Evolutionary conservation across 2,888 invertebrate species (phyloP).

Genomic region (Ephialtes manifestator): DNA sequence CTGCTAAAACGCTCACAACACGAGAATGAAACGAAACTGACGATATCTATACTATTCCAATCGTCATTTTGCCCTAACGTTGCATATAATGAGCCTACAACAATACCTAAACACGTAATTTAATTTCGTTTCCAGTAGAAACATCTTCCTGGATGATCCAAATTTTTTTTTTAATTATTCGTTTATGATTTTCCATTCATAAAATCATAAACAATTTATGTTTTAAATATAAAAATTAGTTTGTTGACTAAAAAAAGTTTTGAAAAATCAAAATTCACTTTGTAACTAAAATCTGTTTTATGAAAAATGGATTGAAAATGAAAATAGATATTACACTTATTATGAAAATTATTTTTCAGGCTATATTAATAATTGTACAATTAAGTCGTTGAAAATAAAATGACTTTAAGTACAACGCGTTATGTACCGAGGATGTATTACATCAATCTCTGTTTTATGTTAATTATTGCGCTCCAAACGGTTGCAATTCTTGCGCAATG

Average conservation of each 20-base stretch:
- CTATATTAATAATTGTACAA: too few species aligned
- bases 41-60: slow-evolving; percentile 15
- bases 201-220: too few species aligned
- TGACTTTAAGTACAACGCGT: too few species aligned
- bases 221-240: too few species aligned
- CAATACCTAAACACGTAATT: slow-evolving; percentile 30
- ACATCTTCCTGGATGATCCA: slow-evolving; percentile 14
- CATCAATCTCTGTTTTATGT: slow-evolving; percentile 57
- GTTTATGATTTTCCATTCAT: background rate
- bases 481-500: slow-evolving; percentile 36
- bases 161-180: background rate
- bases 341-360: background rate
- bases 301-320: background rate
- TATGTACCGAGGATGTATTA: slow-evolving; percentile 10
- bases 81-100: slow-evolving; percentile 13
- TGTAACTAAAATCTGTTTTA: too few species aligned
- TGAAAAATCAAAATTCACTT: too few species aligned
- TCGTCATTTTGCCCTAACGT: slow-evolving; percentile 2
- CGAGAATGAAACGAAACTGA: slow-evolving; percentile 14
- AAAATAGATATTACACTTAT: background rate
- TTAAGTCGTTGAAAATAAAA: too few species aligned
- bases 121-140: slow-evolving; percentile 11
- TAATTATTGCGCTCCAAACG: slow-evolving; percentile 47
- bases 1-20: slow-evolving; percentile 37
- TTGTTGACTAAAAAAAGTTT: too few species aligned